A percentile compares a stretch with the other conserved stretches of the same genome.
Evolutionary conservation across 2,113 vertebrate species (phyloP).

Genomic region (Panthera leo): DNA sequence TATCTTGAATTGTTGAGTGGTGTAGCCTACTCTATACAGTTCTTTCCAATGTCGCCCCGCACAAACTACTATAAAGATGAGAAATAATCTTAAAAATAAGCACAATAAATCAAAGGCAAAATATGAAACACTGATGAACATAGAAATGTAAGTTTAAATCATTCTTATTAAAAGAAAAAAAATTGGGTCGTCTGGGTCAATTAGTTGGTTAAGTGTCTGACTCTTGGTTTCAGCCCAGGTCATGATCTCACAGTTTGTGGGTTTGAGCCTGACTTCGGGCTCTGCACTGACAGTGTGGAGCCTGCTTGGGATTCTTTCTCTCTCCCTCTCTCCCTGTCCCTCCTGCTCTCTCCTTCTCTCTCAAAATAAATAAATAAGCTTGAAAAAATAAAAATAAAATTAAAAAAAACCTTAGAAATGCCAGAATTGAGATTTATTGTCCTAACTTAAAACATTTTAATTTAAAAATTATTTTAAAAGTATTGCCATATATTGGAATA

Average conservation of each 20-base stretch:
- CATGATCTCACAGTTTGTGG: too few relatives aligned
- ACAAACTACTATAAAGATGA: neutral
- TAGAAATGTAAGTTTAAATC: constrained; percentile 8
- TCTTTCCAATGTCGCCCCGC: constrained; percentile 38
- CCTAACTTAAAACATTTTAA: neutral
- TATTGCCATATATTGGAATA: constrained; percentile 28
- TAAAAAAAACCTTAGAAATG: neutral
- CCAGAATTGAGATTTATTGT: neutral
- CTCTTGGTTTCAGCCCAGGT: too few relatives aligned
- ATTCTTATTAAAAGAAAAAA: neutral
- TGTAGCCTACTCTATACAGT: neutral
- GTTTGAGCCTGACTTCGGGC: too few relatives aligned
- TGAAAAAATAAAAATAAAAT: too few relatives aligned
- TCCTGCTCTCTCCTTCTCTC: too few relatives aligned
- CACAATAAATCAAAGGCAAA: neutral
- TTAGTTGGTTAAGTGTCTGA: too few relatives aligned
- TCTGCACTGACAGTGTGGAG: too few relatives aligned
- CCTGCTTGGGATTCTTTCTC: too few relatives aligned
- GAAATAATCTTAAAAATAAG: constrained; percentile 43
- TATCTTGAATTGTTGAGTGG: constrained; percentile 8
- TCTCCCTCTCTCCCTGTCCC: too few relatives aligned
- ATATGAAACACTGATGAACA: constrained; percentile 15
- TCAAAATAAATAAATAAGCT: too few relatives aligned
- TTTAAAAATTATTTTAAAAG: neutral
- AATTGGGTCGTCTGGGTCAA: neutral